These are phyloP conservation scores for Noturus placidus DNA, from an alignment of 2,113 vertebrate species.

Conservation along the genomic window DNA sequence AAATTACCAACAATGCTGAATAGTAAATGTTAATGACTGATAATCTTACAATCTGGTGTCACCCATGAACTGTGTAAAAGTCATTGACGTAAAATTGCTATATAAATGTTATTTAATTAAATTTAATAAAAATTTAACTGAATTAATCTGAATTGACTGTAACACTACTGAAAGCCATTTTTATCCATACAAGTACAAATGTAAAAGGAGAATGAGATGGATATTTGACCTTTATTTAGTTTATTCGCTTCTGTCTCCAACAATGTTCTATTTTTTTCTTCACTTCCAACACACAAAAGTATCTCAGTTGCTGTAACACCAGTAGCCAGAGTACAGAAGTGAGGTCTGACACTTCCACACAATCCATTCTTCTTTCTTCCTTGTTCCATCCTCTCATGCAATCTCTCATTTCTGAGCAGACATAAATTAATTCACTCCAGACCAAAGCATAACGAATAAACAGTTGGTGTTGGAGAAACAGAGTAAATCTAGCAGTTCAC, in stretches of 20 bases:
- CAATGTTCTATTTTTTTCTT: constrained; percentile 8
- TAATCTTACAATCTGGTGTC: neutral
- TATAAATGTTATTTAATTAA: neutral
- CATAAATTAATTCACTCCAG: neutral
- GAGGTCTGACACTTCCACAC: constrained; percentile 44
- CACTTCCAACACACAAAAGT: constrained; percentile 24
- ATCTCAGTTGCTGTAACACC: constrained; percentile 33
- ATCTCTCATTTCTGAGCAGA: neutral
- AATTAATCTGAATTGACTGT: neutral
- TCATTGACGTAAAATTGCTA: neutral
- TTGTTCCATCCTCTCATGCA: constrained; percentile 13
- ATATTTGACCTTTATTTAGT: constrained; percentile 32
- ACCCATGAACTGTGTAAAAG: neutral
- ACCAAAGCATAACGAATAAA: neutral
- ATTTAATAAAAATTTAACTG: neutral
- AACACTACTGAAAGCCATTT: neutral
- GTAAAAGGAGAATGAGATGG: constrained; percentile 30
- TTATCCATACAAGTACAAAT: constrained; percentile 19
- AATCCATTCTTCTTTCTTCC: constrained; percentile 18
- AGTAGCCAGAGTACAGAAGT: constrained; percentile 24
- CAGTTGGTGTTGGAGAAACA: neutral
- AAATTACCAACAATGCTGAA: neutral
- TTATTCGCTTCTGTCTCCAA: constrained; percentile 27
- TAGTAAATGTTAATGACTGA: neutral
- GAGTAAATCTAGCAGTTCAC: neutral